Percentiles rank a stretch among this genome's conserved stretches.
phyloP scores from a whole-genome alignment of 2,888 invertebrate genomes.

The Balanococcus diminutus region DNA sequence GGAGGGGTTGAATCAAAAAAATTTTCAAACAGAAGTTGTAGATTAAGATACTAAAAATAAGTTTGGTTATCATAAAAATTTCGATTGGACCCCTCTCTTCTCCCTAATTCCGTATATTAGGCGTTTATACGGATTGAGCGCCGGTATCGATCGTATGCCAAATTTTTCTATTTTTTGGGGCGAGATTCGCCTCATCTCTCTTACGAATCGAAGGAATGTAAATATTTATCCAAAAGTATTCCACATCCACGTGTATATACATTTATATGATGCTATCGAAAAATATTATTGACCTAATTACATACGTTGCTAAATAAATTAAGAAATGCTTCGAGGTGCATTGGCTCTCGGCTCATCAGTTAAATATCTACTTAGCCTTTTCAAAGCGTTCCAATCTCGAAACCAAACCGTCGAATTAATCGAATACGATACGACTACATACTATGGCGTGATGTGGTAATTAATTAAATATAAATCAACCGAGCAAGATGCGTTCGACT shows the following conservation, averaged over 20 bases:
- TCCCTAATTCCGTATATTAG: no score
- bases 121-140: no score
- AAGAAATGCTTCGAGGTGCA: not conserved
- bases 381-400: not conserved
- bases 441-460: not conserved
- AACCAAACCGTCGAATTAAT: not conserved
- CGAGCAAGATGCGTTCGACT: not conserved
- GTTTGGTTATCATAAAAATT: no score
- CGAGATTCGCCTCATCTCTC: no score
- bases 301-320: not conserved
- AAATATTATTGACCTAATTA: not conserved
- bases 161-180: no score
- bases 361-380: not conserved
- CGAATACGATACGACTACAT: not conserved
- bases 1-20: no score
- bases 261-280: not conserved
- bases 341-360: not conserved
- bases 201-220: no score
- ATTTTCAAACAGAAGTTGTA: no score
- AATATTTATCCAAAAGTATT: not conserved
- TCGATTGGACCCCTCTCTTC: no score
- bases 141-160: no score
- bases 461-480: conserved; percentile 12
- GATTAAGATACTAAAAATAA: no score
- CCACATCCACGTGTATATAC: no score